These are phyloP conservation scores for Pagrus major DNA, from an alignment of 2,113 vertebrate species.

Conservation along the genomic window DNA sequence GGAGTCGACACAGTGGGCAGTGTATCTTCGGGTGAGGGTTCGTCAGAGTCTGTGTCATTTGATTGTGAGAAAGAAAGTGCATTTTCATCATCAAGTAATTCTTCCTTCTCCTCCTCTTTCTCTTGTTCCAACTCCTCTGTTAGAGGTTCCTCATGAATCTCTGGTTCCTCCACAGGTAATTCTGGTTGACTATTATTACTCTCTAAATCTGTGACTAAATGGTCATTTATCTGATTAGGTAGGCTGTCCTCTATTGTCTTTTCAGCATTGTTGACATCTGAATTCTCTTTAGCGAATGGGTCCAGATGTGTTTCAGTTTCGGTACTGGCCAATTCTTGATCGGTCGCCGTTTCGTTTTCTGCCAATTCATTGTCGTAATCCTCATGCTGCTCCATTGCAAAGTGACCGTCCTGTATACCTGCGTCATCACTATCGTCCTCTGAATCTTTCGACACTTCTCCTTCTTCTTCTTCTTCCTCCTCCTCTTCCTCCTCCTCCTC, in stretches of 20 bases:
- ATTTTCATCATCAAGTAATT: conserved; percentile 94
- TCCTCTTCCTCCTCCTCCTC: not conserved
- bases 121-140: conserved; percentile 6
- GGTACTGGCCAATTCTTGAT: not conserved
- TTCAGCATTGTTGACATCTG: conserved; percentile 43
- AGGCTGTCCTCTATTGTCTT: conserved; percentile 19
- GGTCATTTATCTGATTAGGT: conserved; percentile 5
- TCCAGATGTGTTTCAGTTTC: conserved; percentile 20
- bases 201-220: conserved; percentile 14
- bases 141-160: conserved; percentile 19
- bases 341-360: conserved; percentile 6
- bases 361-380: conserved; percentile 9
- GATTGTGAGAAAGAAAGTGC: conserved; percentile 74
- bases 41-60: not conserved
- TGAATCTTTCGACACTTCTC: conserved; percentile 1
- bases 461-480: not conserved
- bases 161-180: conserved; percentile 22
- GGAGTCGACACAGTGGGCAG: not conserved
- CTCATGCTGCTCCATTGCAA: conserved; percentile 11
- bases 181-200: conserved; percentile 22
- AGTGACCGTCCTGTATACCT: conserved; percentile 8
- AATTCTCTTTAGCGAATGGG: not conserved
- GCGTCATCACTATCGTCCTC: not conserved
- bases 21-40: conserved; percentile 14
- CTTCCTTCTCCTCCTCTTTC: conserved; percentile 67